Conservation (phyloP, 2,113 vertebrate genomes). For the Mixornis gularis region DNA sequence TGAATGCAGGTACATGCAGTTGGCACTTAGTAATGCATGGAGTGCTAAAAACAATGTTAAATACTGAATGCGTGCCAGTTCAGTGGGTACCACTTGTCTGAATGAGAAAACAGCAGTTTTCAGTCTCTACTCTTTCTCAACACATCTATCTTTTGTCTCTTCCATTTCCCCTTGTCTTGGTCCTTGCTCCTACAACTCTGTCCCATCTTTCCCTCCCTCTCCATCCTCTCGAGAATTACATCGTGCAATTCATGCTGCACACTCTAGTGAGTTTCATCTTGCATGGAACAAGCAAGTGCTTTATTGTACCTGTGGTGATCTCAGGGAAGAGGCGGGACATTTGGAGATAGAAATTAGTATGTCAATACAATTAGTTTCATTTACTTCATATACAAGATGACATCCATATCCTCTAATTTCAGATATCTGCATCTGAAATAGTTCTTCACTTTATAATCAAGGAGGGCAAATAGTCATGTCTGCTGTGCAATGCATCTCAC, state of each 20-base stretch:
- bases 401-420: constrained; percentile 8
- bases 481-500: background rate
- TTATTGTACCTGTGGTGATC: background rate
- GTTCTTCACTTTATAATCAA: background rate
- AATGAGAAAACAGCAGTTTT: background rate
- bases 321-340: background rate
- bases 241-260: background rate
- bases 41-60: background rate
- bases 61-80: background rate
- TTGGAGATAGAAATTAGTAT: background rate
- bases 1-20: background rate
- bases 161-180: background rate
- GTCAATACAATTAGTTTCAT: background rate
- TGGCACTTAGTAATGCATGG: background rate
- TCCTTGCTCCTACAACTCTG: background rate
- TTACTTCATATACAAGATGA: background rate
- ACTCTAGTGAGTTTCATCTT: background rate
- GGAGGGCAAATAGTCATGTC: background rate
- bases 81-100: background rate
- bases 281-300: background rate
- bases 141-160: background rate
- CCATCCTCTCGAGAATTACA: background rate
- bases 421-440: background rate
- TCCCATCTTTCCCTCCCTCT: background rate
- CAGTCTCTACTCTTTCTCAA: background rate